Evolutionary conservation across 2,888 invertebrate species (phyloP).

Genomic region (Epiperipatus broadwayi): DNA sequence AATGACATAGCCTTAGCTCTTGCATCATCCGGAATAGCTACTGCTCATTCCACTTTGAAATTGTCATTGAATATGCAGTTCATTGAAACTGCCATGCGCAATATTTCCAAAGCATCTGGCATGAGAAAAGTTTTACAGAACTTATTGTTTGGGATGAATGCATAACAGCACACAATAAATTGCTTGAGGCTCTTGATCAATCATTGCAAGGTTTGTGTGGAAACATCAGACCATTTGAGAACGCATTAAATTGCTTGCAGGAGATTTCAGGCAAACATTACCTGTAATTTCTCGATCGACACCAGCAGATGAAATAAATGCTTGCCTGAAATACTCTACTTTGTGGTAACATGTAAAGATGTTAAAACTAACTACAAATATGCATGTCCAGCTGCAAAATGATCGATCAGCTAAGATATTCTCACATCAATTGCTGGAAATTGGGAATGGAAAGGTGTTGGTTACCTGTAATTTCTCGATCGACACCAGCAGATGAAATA

Average conservation of each 20-base stretch:
- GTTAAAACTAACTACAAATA: conserved; percentile 15
- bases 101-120: conserved; percentile 20
- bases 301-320: conserved; percentile 17
- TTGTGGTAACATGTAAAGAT: conserved; percentile 17
- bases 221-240: not conserved
- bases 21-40: conserved; percentile 31
- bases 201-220: not conserved
- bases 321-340: conserved; percentile 20
- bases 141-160: conserved; percentile 11
- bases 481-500: conserved; percentile 17
- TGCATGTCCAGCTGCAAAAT: conserved; percentile 14
- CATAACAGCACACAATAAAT: conserved; percentile 10
- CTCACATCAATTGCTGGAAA: conserved; percentile 13
- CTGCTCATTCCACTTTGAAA: conserved; percentile 27
- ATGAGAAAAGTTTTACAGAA: too few relatives aligned
- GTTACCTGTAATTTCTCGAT: conserved; percentile 17
- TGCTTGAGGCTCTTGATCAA: conserved; percentile 8
- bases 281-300: conserved; percentile 17
- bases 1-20: conserved; percentile 25
- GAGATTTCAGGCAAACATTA: conserved; percentile 20
- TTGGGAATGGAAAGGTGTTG: conserved; percentile 15
- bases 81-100: conserved; percentile 22
- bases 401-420: conserved; percentile 12
- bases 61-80: conserved; percentile 23
- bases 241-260: conserved; percentile 17